Evolutionary conservation across 2,113 vertebrate species (phyloP).

Genomic region (Epinephelus lanceolatus): DNA sequence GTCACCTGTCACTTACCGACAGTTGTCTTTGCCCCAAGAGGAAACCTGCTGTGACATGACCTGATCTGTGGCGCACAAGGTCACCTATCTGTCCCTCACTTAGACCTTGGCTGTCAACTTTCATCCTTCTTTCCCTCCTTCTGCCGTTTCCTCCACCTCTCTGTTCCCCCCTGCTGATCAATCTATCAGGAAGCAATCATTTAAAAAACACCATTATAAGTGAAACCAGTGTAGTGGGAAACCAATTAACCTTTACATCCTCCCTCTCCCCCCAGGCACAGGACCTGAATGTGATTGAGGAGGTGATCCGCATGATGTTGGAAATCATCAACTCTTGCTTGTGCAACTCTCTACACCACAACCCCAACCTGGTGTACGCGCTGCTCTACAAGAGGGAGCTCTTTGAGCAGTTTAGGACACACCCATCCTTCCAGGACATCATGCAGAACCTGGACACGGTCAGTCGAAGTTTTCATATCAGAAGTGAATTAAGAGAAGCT

Average conservation of each 20-base stretch:
- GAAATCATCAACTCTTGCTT: conserved; percentile 99
- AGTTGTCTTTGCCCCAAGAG: conserved; percentile 16
- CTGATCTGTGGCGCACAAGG: conserved; percentile 47
- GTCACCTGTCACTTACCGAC: conserved; percentile 53
- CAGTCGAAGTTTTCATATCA: conserved; percentile 61
- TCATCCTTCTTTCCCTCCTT: conserved; percentile 13
- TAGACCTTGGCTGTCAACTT: conserved; percentile 53
- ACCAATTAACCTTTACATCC: conserved; percentile 80
- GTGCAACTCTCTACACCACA: conserved; percentile 95
- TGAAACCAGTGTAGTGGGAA: conserved; percentile 74
- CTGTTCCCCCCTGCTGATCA: conserved; percentile 56
- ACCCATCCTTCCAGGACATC: conserved; percentile 98
- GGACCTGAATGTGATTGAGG: conserved; percentile 97
- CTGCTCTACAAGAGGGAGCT: conserved; percentile 98
- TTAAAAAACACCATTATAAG: conserved; percentile 69
- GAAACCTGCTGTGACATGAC: conserved; percentile 43
- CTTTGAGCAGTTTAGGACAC: conserved; percentile 95
- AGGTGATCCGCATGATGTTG: conserved; percentile 99
- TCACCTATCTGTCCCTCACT: conserved; percentile 37
- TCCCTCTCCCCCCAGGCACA: conserved; percentile 88
- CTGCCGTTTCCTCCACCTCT: conserved; percentile 18
- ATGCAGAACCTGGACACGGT: conserved; percentile 99
- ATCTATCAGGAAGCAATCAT: conserved; percentile 65
- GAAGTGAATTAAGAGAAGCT: not conserved
- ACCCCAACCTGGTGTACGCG: conserved; percentile 96